Conservation (phyloP, 2,797 vertebrate species). For the Gallinago solitaria region DNA sequence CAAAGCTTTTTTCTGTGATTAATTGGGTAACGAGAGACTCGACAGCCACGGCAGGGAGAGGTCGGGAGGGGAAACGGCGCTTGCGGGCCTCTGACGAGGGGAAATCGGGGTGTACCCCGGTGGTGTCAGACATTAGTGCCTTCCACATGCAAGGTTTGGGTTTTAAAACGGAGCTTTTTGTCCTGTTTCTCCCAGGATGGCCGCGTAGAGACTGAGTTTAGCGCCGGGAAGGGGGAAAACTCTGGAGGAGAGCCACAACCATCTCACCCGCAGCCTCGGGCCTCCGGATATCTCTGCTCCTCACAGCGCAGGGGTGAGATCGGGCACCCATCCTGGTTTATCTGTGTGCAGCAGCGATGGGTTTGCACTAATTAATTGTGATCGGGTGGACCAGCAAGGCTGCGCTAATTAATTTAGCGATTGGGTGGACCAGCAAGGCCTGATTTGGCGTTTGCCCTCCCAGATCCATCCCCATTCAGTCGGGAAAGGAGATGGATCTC, state of each 20-base stretch:
- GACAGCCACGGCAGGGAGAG: rapidly evolving
- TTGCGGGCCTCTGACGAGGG: rapidly evolving
- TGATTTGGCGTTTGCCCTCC: not conserved
- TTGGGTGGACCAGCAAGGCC: rapidly evolving
- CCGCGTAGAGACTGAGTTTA: not conserved
- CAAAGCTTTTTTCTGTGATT: not conserved
- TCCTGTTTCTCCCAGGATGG: not conserved
- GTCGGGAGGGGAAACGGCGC: rapidly evolving
- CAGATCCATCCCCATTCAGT: rapidly evolving
- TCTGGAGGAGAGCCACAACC: not conserved
- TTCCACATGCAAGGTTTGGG: rapidly evolving
- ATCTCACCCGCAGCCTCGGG: rapidly evolving
- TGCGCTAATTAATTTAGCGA: no score
- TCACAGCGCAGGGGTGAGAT: not conserved
- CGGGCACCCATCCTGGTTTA: rapidly evolving
- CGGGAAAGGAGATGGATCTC: rapidly evolving
- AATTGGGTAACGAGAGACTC: not conserved
- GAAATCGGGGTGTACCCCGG: rapidly evolving
- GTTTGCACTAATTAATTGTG: rapidly evolving
- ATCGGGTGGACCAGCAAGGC: no score
- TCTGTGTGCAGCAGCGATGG: rapidly evolving
- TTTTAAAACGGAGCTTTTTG: not conserved
- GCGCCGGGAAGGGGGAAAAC: not conserved
- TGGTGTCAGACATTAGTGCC: rapidly evolving
- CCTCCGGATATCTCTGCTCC: rapidly evolving